Evolutionary conservation across 1,140 invertebrate species (phyloP), one percentile per base, ranked within the genome.

Genomic region (Probaryconus sp.): DNA sequence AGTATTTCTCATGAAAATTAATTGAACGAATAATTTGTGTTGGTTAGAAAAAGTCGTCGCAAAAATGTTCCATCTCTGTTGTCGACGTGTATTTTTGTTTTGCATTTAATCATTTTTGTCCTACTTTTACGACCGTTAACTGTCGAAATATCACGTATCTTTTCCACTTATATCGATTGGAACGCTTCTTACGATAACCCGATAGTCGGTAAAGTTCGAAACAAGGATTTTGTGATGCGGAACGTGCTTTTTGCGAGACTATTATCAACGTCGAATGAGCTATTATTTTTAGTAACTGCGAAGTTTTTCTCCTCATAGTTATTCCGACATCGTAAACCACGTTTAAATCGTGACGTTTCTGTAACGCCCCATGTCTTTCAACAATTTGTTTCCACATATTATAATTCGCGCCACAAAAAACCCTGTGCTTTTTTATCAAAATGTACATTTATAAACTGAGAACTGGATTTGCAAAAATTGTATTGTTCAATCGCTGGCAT

Each of bases 91-190:
- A 30, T 30, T 30, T 30, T 30, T 2, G 10, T 30, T 10, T 33
- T 33, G n/a, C 31, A n/a, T 33, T 33, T 33, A n/a, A 33, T 33
- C 31, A 33, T 33, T 33, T 33, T 33, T 26, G 18, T 51, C 31
- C 18, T 30, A 21, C n/a, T 51, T 37, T 51, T 37, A 51, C 31
- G 31, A 51, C 48, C 48, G 37, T 51, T 35, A 51, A 51, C 17
- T 26, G 5, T 2, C 16, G 5, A 38, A 51, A 37, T 51, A 21
- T 33, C 48, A 51, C 24, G 48, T 51, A 51, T 37, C 24, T n/a
- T n/a, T 37, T 51, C 48, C n/a, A 33, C 48, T 37, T 51, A 37
- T 37, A 51, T 51, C 48, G 48, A 51, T 30, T 51, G 31, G 14
- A 24, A 51, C 31, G 20, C 16, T 21, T 48, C 14, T 26, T 43